Percentiles rank a stretch among this genome's conserved stretches.
Conservation (phyloP, 2,797 vertebrate genomes). For the Cyclura pinguis region DNA sequence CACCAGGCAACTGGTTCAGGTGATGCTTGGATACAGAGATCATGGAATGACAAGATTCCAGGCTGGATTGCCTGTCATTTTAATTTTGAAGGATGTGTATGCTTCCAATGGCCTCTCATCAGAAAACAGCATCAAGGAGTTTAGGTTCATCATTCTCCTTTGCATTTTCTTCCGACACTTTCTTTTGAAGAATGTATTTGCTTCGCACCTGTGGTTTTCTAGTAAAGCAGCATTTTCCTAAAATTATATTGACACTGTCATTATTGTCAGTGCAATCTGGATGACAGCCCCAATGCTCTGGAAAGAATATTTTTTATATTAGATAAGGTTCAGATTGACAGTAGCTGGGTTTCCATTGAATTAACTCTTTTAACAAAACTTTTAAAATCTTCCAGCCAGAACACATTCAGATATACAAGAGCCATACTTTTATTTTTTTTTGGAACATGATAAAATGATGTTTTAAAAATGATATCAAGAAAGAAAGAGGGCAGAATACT, state of each 20-base stretch:
- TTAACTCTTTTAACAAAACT: conserved; percentile 46
- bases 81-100: not conserved
- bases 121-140: conserved; percentile 1
- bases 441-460: conserved; percentile 48
- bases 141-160: not conserved
- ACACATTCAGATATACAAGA: not conserved
- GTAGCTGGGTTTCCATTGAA: conserved; percentile 20
- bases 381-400: conserved; percentile 22
- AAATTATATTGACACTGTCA: conserved; percentile 37
- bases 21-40: not conserved
- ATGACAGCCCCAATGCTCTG: conserved; percentile 23
- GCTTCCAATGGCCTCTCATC: not conserved
- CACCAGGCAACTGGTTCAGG: not conserved
- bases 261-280: conserved; percentile 35
- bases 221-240: conserved; percentile 18
- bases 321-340: conserved; percentile 49
- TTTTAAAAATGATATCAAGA: conserved; percentile 7
- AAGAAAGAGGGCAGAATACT: conserved; percentile 27
- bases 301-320: conserved; percentile 46
- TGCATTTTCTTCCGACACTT: not conserved
- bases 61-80: not conserved
- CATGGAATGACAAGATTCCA: not conserved
- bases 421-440: conserved; percentile 15
- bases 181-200: conserved; percentile 30
- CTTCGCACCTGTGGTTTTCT: conserved; percentile 28